Conservation (phyloP, 2,797 vertebrate species). For the Coreius guichenoti region DNA sequence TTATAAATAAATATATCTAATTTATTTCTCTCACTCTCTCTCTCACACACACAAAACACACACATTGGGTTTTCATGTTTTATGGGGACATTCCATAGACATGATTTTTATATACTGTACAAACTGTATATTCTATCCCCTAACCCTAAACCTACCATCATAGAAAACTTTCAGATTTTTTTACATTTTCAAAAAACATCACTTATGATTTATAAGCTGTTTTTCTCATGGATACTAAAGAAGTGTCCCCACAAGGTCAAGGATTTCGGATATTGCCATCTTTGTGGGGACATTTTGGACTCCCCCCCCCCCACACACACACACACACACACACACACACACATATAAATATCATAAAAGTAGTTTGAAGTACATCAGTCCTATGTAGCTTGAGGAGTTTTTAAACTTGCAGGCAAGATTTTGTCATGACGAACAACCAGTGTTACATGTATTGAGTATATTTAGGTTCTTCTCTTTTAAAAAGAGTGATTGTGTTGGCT, state of each 20-base stretch:
- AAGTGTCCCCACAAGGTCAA: background rate
- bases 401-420: background rate
- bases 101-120: too few species aligned
- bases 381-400: background rate
- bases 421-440: background rate
- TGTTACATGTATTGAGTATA: background rate
- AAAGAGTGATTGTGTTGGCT: conserved; percentile 58
- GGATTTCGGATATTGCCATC: background rate
- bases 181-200: background rate
- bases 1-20: too few species aligned
- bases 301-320: too few species aligned
- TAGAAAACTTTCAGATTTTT: too few species aligned
- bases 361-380: background rate
- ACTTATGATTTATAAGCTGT: background rate
- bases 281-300: background rate
- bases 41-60: too few species aligned
- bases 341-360: background rate
- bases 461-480: conserved; percentile 10
- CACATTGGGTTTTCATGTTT: too few species aligned
- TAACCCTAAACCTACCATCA: too few species aligned
- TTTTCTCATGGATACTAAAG: background rate
- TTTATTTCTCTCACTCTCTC: too few species aligned
- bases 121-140: too few species aligned
- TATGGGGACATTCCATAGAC: too few species aligned
- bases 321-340: too few species aligned